A percentile compares a stretch with the other conserved stretches of the same genome.
Evolutionary conservation across 2,113 vertebrate species (phyloP).

Genomic region (Edolisoma coerulescens): DNA sequence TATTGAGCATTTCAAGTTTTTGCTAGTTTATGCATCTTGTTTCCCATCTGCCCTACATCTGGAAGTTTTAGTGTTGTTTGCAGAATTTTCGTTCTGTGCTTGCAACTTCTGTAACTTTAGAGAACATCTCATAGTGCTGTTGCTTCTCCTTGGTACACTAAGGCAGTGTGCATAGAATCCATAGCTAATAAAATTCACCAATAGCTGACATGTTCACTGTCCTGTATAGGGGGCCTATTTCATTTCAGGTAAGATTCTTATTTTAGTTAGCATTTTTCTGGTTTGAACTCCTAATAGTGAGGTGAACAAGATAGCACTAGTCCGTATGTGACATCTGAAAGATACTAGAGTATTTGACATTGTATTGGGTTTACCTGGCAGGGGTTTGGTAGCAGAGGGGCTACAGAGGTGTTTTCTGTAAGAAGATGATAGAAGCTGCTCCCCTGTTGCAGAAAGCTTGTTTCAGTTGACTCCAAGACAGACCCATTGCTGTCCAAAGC

Average conservation of each 20-base stretch:
- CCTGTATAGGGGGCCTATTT: not conserved
- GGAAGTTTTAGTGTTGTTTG: not conserved
- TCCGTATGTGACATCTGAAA: not conserved
- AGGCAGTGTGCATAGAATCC: not conserved
- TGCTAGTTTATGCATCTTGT: not conserved
- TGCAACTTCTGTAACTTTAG: not conserved
- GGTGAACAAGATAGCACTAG: not conserved
- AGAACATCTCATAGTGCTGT: not conserved
- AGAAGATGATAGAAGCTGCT: not conserved
- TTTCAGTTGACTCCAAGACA: not conserved
- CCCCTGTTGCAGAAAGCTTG: not conserved
- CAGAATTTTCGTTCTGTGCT: not conserved
- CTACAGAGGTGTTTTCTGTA: not conserved
- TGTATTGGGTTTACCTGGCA: not conserved
- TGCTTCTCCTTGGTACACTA: not conserved
- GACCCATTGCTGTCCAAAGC: not conserved
- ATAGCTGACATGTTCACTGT: not conserved
- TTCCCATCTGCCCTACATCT: not conserved
- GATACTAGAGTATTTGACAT: not conserved
- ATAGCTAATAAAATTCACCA: not conserved
- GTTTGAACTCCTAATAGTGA: not conserved
- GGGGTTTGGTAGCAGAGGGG: not conserved
- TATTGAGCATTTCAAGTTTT: not conserved
- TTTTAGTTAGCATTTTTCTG: not conserved
- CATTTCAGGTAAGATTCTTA: not conserved